phyloP scores from a whole-genome alignment of 53 echinoderm and acorn worm genomes.

The Paracentrotus lividus region DNA sequence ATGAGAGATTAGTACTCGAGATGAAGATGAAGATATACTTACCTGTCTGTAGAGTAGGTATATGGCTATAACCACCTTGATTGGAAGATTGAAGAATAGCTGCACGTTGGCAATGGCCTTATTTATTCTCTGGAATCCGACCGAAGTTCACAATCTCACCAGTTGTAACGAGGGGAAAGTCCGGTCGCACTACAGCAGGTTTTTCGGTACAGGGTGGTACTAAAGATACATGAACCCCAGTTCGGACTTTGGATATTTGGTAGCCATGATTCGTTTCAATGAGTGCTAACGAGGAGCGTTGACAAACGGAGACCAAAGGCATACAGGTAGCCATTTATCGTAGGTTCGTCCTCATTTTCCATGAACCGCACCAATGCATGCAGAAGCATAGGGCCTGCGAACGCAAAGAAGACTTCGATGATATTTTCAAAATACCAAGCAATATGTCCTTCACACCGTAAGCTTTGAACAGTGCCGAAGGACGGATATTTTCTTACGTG shows the following conservation, averaged over 20 bases:
- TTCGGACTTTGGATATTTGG: constrained; percentile 78
- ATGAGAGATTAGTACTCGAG: too few relatives aligned
- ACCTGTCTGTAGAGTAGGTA: constrained; percentile 78
- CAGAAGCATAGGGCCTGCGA: constrained; percentile 88
- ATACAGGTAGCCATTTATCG: constrained; percentile 82
- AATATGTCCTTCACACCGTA: constrained; percentile 83
- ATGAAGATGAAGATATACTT: too few relatives aligned
- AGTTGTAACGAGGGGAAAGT: constrained; percentile 78
- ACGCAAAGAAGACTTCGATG: constrained; percentile 78
- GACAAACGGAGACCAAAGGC: constrained; percentile 83
- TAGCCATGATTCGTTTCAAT: constrained; percentile 83
- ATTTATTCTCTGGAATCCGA: constrained; percentile 85
- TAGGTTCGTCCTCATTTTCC: constrained; percentile 75
- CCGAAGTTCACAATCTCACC: constrained; percentile 98
- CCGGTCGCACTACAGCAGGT: constrained; percentile 76
- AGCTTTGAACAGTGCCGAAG: constrained; percentile 77
- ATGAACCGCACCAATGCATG: constrained; percentile 89
- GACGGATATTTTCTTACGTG: constrained; percentile 56
- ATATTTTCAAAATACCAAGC: too few relatives aligned
- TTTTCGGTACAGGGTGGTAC: constrained; percentile 90
- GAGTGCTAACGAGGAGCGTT: constrained; percentile 79
- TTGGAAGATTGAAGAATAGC: constrained; percentile 94
- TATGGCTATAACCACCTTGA: constrained; percentile 81
- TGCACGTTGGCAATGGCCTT: constrained; percentile 84
- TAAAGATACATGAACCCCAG: constrained; percentile 84